These are phyloP conservation scores for Prietella phreatophila DNA, from an alignment of 2,113 vertebrate genomes.

Conservation along the genomic window DNA sequence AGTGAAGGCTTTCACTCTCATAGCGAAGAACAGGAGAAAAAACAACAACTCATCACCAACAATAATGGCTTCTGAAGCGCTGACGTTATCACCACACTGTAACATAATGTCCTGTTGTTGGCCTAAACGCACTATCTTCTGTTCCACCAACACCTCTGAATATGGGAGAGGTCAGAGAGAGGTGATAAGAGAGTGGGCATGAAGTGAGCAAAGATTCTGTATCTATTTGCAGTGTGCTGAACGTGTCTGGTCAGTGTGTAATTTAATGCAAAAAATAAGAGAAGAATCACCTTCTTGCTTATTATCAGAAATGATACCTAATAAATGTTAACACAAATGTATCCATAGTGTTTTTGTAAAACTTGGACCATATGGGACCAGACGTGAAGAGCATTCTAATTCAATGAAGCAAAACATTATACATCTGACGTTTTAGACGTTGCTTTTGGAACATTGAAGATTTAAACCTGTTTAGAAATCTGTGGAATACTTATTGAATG, in stretches of 20 bases:
- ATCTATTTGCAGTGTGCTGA: too few relatives aligned
- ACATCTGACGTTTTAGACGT: not conserved
- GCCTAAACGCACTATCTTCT: slow-evolving; percentile 13
- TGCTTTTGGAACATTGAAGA: not conserved
- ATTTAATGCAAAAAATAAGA: too few relatives aligned
- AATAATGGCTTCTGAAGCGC: slow-evolving; percentile 21
- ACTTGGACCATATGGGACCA: not conserved
- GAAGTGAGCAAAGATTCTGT: not conserved
- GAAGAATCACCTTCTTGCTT: too few relatives aligned
- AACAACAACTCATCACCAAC: not conserved
- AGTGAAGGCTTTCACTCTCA: slow-evolving; percentile 6
- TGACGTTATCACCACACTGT: slow-evolving; percentile 37
- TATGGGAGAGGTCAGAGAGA: not conserved
- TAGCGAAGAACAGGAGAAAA: not conserved
- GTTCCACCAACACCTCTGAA: not conserved
- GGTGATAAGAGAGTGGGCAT: not conserved
- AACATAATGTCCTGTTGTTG: slow-evolving; percentile 41
- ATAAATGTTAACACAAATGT: not conserved
- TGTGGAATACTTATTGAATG: not conserved
- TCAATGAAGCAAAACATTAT: not conserved
- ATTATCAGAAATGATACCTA: not conserved
- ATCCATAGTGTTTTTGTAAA: not conserved
- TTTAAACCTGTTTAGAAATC: not conserved
- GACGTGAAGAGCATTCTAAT: not conserved
- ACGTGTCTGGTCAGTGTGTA: too few relatives aligned